Percentiles rank a stretch among this genome's conserved stretches.
Evolutionary conservation across 2,888 invertebrate genomes (phyloP).

Genomic region (Habrosyne pyritoides): DNA sequence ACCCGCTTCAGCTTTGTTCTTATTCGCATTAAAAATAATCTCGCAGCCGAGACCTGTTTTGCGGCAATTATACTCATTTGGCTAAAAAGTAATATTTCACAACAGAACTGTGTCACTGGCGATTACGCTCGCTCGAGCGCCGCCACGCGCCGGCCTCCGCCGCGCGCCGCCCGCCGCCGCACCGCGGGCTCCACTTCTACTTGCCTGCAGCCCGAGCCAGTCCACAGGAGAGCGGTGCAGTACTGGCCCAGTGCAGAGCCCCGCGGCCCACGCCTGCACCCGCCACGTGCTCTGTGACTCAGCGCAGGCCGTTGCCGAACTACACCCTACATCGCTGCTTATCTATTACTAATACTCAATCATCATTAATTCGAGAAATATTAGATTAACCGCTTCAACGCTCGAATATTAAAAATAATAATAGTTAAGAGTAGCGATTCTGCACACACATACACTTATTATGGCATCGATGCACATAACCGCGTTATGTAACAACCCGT

Average conservation of each 20-base stretch:
- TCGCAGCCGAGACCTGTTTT: constrained; percentile 1
- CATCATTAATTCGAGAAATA: too few species aligned
- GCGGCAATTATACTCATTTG: constrained; percentile 4
- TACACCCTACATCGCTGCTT: too few species aligned
- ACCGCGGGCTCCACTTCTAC: too few species aligned
- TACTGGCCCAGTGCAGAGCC: neutral
- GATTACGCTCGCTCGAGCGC: neutral
- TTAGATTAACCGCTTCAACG: too few species aligned
- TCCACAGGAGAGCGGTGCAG: neutral
- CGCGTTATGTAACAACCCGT: neutral
- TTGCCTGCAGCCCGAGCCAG: neutral
- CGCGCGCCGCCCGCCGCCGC: too few species aligned
- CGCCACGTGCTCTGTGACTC: neutral
- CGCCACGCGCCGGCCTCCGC: neutral
- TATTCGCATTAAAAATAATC: constrained; percentile 6
- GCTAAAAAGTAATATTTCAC: constrained; percentile 3
- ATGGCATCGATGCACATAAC: neutral
- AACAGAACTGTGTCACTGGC: neutral
- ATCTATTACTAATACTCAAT: too few species aligned
- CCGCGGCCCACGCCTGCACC: neutral
- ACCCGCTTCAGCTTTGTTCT: constrained; percentile 21
- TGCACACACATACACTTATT: neutral
- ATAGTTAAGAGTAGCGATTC: neutral
- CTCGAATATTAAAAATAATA: too few species aligned
- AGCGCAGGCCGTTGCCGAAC: neutral